Percentiles rank a stretch among this genome's conserved stretches.
phyloP scores from a whole-genome alignment of 1,140 invertebrate genomes.

The Hormaphis cornu region DNA sequence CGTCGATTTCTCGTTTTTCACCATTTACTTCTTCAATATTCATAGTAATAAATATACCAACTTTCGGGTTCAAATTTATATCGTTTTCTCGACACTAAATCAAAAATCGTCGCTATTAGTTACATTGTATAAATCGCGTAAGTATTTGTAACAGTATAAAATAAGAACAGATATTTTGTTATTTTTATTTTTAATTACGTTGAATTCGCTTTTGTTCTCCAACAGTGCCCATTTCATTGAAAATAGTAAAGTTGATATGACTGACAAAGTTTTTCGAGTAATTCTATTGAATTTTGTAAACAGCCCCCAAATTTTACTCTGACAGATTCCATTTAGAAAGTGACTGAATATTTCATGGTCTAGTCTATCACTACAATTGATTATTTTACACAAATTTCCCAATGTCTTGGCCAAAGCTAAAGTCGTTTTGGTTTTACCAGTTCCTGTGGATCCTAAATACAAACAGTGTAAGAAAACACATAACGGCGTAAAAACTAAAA shows the following conservation, averaged over 20 bases:
- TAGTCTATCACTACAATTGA: conserved; percentile 87
- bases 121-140: neutral
- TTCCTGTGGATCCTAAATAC: conserved; percentile 57
- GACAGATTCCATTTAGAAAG: conserved; percentile 62
- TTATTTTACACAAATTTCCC: conserved; percentile 75
- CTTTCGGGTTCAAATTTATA: neutral
- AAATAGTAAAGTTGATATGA: conserved; percentile 82
- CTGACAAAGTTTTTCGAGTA: conserved; percentile 77
- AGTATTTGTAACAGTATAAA: too few species aligned
- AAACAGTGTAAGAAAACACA: conserved; percentile 82
- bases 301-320: conserved; percentile 76
- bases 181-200: conserved; percentile 48
- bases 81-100: neutral
- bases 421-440: conserved; percentile 84
- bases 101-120: neutral
- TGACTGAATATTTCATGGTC: conserved; percentile 77
- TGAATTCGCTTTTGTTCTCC: neutral
- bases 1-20: neutral
- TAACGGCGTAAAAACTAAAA: too few species aligned
- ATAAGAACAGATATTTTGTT: too few species aligned
- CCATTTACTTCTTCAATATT: neutral
- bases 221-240: conserved; percentile 49
- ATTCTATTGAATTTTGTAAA: conserved; percentile 90
- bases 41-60: neutral
- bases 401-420: conserved; percentile 83